Conservation (phyloP, 2,888 invertebrate genomes). For the Leptinotarsa haldemani region DNA sequence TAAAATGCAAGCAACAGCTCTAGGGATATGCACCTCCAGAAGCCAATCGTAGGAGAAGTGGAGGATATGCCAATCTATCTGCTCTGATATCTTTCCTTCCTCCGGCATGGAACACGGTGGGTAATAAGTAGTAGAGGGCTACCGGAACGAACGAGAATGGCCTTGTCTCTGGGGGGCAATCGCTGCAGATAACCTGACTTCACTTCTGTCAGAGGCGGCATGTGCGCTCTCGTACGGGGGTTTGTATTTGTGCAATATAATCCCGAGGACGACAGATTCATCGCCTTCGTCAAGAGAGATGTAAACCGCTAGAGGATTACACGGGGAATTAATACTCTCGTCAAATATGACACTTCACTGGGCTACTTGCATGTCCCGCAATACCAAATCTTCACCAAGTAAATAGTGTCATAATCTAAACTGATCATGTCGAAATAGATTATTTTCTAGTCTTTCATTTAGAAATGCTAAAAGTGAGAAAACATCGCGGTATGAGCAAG, state of each 20-base stretch:
- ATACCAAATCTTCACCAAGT: too few species aligned
- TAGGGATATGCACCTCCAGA: conserved; percentile 25
- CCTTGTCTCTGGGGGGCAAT: conserved; percentile 49
- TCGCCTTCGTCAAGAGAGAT: conserved; percentile 1
- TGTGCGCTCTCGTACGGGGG: neutral
- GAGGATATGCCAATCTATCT: conserved; percentile 31
- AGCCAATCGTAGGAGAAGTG: conserved; percentile 35
- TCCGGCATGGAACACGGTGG: conserved; percentile 23
- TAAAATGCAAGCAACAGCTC: conserved; percentile 38
- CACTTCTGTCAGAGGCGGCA: conserved; percentile 28
- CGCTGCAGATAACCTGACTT: conserved; percentile 50
- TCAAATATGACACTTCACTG: too few species aligned
- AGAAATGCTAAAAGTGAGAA: too few species aligned
- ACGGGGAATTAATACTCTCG: neutral
- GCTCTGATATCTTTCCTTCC: conserved; percentile 35
- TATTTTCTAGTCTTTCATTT: too few species aligned
- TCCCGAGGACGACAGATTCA: neutral
- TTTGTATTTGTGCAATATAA: conserved; percentile 4
- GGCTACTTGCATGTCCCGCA: too few species aligned
- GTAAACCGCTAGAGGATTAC: neutral
- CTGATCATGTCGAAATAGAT: too few species aligned
- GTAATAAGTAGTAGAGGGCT: conserved; percentile 32
- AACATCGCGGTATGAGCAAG: too few species aligned
- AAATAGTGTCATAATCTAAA: too few species aligned
- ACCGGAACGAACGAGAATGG: conserved; percentile 25